These are phyloP conservation scores for Danio rerio DNA, from an alignment of 2,113 vertebrate genomes.

Conservation along the genomic window DNA sequence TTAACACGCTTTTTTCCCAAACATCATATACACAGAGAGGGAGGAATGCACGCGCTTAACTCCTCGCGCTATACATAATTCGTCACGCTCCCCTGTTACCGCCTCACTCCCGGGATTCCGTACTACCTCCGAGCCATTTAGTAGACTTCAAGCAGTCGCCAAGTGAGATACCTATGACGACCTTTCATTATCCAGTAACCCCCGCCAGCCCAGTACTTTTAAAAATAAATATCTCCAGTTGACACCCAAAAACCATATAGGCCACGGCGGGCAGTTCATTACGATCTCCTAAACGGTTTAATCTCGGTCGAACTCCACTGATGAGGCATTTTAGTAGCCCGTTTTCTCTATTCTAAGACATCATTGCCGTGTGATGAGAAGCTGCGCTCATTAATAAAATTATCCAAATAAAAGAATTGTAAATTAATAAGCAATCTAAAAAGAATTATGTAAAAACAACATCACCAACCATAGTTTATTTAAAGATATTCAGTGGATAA, in stretches of 20 bases:
- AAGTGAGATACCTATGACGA: conserved; percentile 39
- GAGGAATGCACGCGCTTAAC: conserved; percentile 38
- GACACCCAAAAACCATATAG: conserved; percentile 19
- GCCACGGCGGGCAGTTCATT: conserved; percentile 29
- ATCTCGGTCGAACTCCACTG: neutral
- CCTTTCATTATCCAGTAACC: conserved; percentile 29
- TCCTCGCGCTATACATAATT: conserved; percentile 30
- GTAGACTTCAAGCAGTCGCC: conserved; percentile 36
- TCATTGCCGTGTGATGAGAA: too few species aligned
- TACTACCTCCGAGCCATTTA: conserved; percentile 39
- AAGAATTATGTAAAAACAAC: too few species aligned
- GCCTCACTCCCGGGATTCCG: conserved; percentile 33
- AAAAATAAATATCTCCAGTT: conserved; percentile 29
- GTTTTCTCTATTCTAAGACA: too few species aligned
- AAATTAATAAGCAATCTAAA: too few species aligned
- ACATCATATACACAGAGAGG: conserved; percentile 14
- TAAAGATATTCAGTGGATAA: too few species aligned
- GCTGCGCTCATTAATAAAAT: too few species aligned
- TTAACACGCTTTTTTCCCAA: conserved; percentile 14
- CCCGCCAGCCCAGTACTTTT: conserved; percentile 22
- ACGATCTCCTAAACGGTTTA: neutral
- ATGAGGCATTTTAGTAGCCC: neutral
- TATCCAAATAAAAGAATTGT: too few species aligned
- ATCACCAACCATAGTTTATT: too few species aligned
- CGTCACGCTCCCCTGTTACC: conserved; percentile 9